phyloP scores from a whole-genome alignment of 1,140 invertebrate species.

The Scaptomyza graminum region DNA sequence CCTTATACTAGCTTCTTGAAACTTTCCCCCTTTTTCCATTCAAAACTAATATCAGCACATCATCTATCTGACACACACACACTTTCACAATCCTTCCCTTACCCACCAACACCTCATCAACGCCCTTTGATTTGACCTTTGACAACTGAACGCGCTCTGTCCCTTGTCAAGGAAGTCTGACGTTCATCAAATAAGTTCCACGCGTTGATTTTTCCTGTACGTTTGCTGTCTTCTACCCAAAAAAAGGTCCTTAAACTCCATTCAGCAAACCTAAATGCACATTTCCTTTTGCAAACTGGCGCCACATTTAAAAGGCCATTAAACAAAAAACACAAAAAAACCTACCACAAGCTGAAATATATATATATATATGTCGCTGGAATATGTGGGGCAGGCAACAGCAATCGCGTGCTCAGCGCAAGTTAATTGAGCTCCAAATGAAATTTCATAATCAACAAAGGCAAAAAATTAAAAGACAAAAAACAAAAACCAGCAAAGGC shows the following conservation, averaged over 20 bases:
- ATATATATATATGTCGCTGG: constrained; percentile 2
- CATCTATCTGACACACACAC: neutral
- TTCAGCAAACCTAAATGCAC: constrained; percentile 49
- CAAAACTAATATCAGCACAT: neutral
- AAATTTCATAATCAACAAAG: constrained; percentile 73
- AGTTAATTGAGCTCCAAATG: constrained; percentile 71
- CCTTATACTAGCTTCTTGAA: neutral
- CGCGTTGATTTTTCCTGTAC: constrained; percentile 44
- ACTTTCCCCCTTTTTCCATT: neutral
- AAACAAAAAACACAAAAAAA: constrained; percentile 19
- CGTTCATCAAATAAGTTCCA: constrained; percentile 52
- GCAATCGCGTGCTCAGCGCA: constrained; percentile 60
- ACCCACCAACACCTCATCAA: constrained; percentile 30
- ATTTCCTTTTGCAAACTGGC: constrained; percentile 39
- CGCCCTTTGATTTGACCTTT: constrained; percentile 62
- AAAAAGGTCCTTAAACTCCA: constrained; percentile 47
- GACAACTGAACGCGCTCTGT: constrained; percentile 41
- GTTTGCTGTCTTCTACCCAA: constrained; percentile 23
- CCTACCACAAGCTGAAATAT: constrained; percentile 41
- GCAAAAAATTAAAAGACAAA: constrained; percentile 17
- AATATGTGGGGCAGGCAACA: constrained; percentile 54
- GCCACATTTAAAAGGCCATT: constrained; percentile 55
- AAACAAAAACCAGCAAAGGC: constrained; percentile 1
- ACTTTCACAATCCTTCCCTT: neutral
- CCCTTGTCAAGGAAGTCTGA: constrained; percentile 3